Evolutionary conservation across 2,113 vertebrate genomes (phyloP), one percentile per base, ranked within the genome.

Genomic region (Riparia riparia): DNA sequence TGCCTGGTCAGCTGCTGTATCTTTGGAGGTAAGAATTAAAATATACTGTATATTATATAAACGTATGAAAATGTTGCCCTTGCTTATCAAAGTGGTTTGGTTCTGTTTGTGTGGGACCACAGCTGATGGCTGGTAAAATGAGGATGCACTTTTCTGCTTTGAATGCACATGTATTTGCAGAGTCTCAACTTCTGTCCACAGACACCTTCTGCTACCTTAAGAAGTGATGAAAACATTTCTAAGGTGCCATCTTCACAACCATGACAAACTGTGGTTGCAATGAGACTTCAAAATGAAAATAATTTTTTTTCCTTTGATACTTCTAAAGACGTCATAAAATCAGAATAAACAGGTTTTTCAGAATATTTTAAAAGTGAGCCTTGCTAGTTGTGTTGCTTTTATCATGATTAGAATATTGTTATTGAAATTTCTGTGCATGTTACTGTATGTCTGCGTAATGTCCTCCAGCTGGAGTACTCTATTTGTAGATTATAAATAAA

Each of bases 1-100:
- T 88, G 7, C 49, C 82, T 70, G 71, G 25, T 86, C 74, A 81
- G 53, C 73, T 60, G 60, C 66, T 86, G 42, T 54, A 42, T 57
- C 65, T 95, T 91, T 80, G 70, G 92, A 98, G 98, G 98, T 98
- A 98, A 98, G 97, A 90, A 91, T 60, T 88, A 66, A 53, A 65
- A 76, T 54, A 64, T 39, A 37, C 6, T 47, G 10, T 4, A 1
- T 4, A 7, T 61, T 66, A 5, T 72, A 65, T 31, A 70, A 72
- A 70, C 9, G 18, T 70, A 69, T 18, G 58, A 66, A 72, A 73
- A 22, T 31, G 8, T 71, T 95, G 45, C 15, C 61, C 34, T 85
- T 80, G 41, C 37, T 82, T 85, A 26, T 37, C 56, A 20, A 68
- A 81, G 57, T 32, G 44, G 13, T 34, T 89, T 3, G 1, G n/a